These are phyloP conservation scores for Parasteatoda tepidariorum DNA, from an alignment of 1,140 invertebrate genomes.

Conservation along the genomic window DNA sequence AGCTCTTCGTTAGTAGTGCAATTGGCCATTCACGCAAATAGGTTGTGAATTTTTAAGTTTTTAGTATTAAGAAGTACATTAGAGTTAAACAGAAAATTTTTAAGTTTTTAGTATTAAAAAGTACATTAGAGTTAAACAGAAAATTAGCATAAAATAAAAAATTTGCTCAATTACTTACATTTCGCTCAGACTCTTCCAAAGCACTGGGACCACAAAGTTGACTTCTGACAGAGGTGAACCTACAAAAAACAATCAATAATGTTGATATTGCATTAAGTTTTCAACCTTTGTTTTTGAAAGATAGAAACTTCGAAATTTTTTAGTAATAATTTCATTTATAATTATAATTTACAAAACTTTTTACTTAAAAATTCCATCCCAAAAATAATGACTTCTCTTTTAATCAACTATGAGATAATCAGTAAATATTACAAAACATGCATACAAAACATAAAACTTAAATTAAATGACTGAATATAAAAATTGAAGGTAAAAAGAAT, in stretches of 20 bases:
- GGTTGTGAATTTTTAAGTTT: not conserved
- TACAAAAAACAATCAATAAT: not conserved
- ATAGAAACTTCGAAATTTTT: too few species aligned
- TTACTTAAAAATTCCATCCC: too few species aligned
- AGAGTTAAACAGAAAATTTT: not conserved
- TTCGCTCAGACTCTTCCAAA: constrained; percentile 68
- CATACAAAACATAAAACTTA: too few species aligned
- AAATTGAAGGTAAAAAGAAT: too few species aligned
- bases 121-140: not conserved
- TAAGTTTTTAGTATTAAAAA: not conserved
- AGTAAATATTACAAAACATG: too few species aligned
- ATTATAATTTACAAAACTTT: too few species aligned
- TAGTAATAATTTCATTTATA: too few species aligned
- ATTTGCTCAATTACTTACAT: constrained; percentile 66
- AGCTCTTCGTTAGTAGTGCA: not conserved
- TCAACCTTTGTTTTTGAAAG: too few species aligned
- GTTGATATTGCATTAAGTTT: too few species aligned
- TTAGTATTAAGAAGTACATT: not conserved
- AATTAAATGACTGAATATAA: too few species aligned
- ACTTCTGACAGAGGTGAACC: constrained; percentile 35
- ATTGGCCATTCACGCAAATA: not conserved
- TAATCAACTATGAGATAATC: too few species aligned
- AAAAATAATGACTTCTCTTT: too few species aligned
- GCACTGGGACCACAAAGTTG: constrained; percentile 65
- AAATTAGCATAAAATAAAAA: not conserved